A percentile compares a stretch with the other conserved stretches of the same genome.
phyloP scores from a whole-genome alignment of 2,888 invertebrate genomes.

The Ectemnius lituratus region DNA sequence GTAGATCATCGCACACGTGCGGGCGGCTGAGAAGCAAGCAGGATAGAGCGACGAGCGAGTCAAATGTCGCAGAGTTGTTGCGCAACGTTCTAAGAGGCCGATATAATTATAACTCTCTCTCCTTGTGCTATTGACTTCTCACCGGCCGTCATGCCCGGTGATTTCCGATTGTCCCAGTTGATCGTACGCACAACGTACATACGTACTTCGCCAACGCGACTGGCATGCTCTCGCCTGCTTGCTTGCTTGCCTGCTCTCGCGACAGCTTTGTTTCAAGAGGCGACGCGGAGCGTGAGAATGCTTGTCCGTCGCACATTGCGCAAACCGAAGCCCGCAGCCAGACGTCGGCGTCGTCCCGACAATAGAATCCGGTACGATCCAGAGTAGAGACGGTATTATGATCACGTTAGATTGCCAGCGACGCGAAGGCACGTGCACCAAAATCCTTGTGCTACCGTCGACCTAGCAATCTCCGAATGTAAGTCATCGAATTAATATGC shows the following conservation, averaged over 20 bases:
- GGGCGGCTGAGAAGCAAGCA: not conserved
- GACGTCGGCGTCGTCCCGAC: conserved; percentile 41
- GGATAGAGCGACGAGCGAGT: not conserved
- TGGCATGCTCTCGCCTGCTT: too few species aligned
- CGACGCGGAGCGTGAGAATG: conserved; percentile 40
- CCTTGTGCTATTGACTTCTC: conserved; percentile 32
- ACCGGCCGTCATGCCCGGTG: conserved; percentile 9
- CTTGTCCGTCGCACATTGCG: conserved; percentile 38
- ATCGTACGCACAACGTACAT: not conserved
- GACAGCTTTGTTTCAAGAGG: conserved; percentile 1
- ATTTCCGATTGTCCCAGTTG: conserved; percentile 11
- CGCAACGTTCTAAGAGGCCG: conserved; percentile 18
- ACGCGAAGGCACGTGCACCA: not conserved
- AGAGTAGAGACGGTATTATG: conserved; percentile 46
- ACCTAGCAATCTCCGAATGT: too few species aligned
- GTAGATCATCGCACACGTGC: not conserved
- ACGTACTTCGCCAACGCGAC: not conserved
- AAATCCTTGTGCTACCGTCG: too few species aligned
- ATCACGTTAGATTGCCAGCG: conserved; percentile 15
- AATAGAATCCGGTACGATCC: conserved; percentile 70
- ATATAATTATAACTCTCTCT: conserved; percentile 25
- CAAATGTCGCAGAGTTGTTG: not conserved
- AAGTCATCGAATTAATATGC: too few species aligned
- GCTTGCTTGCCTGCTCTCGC: not conserved
- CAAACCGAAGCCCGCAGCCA: conserved; percentile 50